A percentile compares a stretch with the other conserved stretches of the same genome.
phyloP scores from a whole-genome alignment of 2,888 invertebrate species.

The Athalia circularis region DNA sequence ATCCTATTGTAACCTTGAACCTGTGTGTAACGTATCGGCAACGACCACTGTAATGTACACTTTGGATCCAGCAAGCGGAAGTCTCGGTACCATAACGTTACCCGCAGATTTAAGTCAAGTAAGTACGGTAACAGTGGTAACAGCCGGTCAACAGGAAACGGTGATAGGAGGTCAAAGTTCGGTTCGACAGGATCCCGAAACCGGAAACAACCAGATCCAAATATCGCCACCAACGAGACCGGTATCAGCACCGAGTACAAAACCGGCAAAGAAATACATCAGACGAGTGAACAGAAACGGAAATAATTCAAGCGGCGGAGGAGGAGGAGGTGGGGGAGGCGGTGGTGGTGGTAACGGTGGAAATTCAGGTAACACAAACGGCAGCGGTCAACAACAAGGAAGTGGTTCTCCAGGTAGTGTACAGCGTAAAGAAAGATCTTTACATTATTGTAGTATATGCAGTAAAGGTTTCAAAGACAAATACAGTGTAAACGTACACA shows the following conservation, averaged over 20 bases:
- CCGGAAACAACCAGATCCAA: constrained; percentile 75
- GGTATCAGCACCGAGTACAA: constrained; percentile 79
- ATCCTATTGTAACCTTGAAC: constrained; percentile 83
- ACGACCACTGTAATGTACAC: constrained; percentile 73
- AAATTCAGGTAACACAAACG: constrained; percentile 55
- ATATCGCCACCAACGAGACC: constrained; percentile 76
- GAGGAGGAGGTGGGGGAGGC: constrained; percentile 66
- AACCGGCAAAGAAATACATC: constrained; percentile 82
- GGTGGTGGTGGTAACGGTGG: constrained; percentile 70
- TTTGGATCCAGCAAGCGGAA: constrained; percentile 70
- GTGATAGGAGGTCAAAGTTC: constrained; percentile 58
- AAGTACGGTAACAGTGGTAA: constrained; percentile 71
- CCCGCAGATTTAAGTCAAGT: constrained; percentile 70
- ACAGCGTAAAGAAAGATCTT: constrained; percentile 89
- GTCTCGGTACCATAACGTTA: constrained; percentile 70
- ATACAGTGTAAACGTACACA: constrained; percentile 98
- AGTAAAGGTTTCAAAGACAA: constrained; percentile 96
- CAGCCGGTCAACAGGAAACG: constrained; percentile 66
- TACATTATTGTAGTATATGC: constrained; percentile 95
- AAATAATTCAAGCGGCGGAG: constrained; percentile 57
- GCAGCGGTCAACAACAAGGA: constrained; percentile 64
- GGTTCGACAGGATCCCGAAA: constrained; percentile 75
- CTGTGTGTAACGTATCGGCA: constrained; percentile 70
- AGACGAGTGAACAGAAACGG: constrained; percentile 77
- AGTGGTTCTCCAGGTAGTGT: constrained; percentile 80